Conservation (phyloP, 2,113 vertebrate species). For the Xiphophorus maculatus region DNA sequence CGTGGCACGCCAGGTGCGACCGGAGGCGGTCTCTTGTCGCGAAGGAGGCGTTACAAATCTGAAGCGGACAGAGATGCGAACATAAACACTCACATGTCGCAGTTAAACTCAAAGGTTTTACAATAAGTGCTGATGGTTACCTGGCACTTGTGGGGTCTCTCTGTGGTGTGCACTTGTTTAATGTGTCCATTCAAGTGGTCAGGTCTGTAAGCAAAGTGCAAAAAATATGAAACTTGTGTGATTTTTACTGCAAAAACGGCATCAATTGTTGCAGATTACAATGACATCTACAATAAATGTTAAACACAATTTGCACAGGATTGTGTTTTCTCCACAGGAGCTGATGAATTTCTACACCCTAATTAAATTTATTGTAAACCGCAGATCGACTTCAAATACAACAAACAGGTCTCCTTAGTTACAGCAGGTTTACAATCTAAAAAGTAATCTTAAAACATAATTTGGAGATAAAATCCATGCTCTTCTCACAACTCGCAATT, state of each 20-base stretch:
- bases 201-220: conserved; percentile 82
- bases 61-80: conserved; percentile 52
- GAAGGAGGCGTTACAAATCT: conserved; percentile 99
- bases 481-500: too few relatives aligned
- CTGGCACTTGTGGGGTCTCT: conserved; percentile 99
- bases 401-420: too few relatives aligned
- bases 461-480: too few relatives aligned
- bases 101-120: neutral
- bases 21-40: conserved; percentile 97
- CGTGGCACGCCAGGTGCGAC: conserved; percentile 96
- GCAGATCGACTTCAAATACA: too few relatives aligned
- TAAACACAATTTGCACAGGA: too few relatives aligned
- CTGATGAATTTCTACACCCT: too few relatives aligned
- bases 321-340: too few relatives aligned
- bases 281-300: too few relatives aligned
- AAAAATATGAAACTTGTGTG: neutral
- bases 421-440: too few relatives aligned
- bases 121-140: conserved; percentile 76
- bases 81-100: neutral
- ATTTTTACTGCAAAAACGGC: neutral
- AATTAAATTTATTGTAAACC: too few relatives aligned
- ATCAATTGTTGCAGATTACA: too few relatives aligned
- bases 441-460: too few relatives aligned
- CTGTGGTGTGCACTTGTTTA: conserved; percentile 99
- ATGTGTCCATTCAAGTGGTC: conserved; percentile 99